A percentile compares a stretch with the other conserved stretches of the same genome.
These are phyloP conservation scores for Calcarius lapponicus DNA, from an alignment of 2,797 vertebrate species.

Conservation along the genomic window DNA sequence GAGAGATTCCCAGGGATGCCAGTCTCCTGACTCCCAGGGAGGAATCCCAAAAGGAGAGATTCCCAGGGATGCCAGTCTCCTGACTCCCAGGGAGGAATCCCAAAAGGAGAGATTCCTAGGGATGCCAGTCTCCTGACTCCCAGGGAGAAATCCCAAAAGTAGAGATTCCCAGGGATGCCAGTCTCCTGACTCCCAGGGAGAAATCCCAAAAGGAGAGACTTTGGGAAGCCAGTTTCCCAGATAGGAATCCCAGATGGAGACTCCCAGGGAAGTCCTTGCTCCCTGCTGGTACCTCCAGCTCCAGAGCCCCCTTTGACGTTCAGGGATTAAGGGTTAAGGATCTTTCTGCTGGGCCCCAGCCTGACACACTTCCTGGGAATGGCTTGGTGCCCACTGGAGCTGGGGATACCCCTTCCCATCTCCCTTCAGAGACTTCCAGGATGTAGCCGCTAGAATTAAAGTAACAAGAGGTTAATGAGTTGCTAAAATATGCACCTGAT, in stretches of 20 bases:
- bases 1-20: background rate
- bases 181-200: too few species aligned
- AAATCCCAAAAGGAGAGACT: background rate
- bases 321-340: background rate
- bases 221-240: too few species aligned
- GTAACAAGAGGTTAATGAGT: conserved; percentile 31
- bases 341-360: background rate
- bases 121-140: background rate
- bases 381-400: background rate
- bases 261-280: background rate
- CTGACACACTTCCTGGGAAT: background rate
- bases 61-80: background rate
- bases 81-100: background rate
- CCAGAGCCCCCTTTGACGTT: background rate
- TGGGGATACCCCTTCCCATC: background rate
- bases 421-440: background rate
- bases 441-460: background rate
- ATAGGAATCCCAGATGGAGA: background rate
- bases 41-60: background rate
- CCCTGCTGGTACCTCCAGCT: background rate
- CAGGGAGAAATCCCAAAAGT: background rate
- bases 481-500: conserved; percentile 55
- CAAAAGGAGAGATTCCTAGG: background rate
- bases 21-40: background rate
- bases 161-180: background rate